These are phyloP conservation scores for Premnoplex brunnescens DNA, from an alignment of 2,797 vertebrate genomes.

Conservation along the genomic window DNA sequence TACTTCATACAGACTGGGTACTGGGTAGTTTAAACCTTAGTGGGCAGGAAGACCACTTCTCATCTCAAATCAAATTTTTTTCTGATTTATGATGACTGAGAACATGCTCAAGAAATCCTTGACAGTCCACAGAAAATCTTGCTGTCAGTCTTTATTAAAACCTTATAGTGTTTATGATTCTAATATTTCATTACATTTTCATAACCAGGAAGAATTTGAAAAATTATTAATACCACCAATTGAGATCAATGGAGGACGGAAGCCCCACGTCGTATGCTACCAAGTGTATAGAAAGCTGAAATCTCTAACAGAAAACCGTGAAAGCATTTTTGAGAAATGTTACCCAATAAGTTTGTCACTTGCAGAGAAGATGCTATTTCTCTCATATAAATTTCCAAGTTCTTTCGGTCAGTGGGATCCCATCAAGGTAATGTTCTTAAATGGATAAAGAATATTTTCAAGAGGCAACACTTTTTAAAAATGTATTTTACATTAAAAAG, in stretches of 20 bases:
- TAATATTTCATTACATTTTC: constrained; percentile 42
- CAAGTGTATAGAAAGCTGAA: constrained; percentile 79
- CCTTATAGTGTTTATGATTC: not conserved
- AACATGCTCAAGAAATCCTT: not conserved
- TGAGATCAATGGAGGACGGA: constrained; percentile 75
- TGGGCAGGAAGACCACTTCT: not conserved
- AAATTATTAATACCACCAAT: constrained; percentile 77
- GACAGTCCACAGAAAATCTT: not conserved
- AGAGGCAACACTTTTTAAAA: not conserved
- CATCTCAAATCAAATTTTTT: not conserved
- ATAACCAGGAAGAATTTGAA: constrained; percentile 77
- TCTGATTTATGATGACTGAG: not conserved
- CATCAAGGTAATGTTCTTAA: constrained; percentile 81
- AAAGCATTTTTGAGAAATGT: constrained; percentile 89
- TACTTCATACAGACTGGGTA: not conserved
- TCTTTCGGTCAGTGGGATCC: constrained; percentile 91
- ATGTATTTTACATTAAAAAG: not conserved
- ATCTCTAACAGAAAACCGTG: constrained; percentile 84
- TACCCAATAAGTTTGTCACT: constrained; percentile 78
- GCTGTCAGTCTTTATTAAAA: not conserved
- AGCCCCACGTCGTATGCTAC: constrained; percentile 73
- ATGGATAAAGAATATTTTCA: not conserved
- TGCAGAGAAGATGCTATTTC: constrained; percentile 83
- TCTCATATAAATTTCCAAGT: constrained; percentile 86
- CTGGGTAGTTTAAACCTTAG: not conserved